Evolutionary conservation across 2,113 vertebrate species (phyloP), one percentile per base, ranked within the genome.

Genomic region (Aphyosemion australe): DNA sequence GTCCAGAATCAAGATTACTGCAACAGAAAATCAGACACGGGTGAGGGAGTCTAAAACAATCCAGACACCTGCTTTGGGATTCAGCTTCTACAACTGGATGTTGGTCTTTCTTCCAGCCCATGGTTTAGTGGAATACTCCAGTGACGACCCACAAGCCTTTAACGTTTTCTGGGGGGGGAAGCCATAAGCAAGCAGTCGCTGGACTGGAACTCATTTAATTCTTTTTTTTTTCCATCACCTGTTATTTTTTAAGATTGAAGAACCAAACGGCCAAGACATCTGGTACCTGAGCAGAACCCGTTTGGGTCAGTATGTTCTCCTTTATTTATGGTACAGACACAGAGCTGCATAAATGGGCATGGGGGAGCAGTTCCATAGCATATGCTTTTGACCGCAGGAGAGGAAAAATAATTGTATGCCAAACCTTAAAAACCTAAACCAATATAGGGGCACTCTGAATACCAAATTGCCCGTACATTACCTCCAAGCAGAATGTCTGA

Each of bases 291-390:
- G 55, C 51, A 2, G 34, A 68, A 68, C 66, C 45, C 8, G 32
- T 71, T 83, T 72, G 6, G 19, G 58, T 60, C 71, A 61, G 64
- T 61, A 70, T 82, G 64, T 71, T 63, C 56, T 63, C 16, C 61
- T 82, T 80, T 76, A 87, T 89, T 90, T 83, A 85, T 81, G 82
- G 77, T 79, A 80, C 72, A 72, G 80, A 83, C 72, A 80, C 72
- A 83, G 78, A 84, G 85, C 83, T 80, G 51, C 80, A 85, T 74
- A 75, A 85, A 84, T 82, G 82, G 82, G 74, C 80, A 18, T n/a
- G 58, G 43, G 82, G 80, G 76, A 82, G 55, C 84, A 46, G 71
- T 78, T 74, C 73, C 56, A 20, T 74, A 69, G 50, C 74, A 70
- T 70, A 42, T 59, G 72, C 60, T 61, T 41, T 61, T 82, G 72